phyloP scores from a whole-genome alignment of 2,888 invertebrate genomes.

The Athrips mouffetella region DNA sequence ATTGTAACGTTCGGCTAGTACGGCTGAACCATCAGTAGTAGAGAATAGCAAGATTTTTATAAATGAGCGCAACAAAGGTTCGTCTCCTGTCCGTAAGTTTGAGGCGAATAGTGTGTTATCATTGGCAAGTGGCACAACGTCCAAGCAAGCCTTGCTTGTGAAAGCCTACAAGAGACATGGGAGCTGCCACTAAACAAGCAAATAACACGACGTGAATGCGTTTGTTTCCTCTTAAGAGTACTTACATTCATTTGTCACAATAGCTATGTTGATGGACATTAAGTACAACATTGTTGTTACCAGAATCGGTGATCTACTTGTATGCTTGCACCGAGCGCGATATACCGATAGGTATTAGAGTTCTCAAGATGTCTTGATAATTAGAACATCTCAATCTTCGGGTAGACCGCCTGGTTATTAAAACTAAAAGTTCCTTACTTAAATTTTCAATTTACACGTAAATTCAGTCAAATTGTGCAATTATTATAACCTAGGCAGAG shows the following conservation, averaged over 20 bases:
- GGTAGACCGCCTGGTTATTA: no score
- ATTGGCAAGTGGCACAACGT: slow-evolving; percentile 4
- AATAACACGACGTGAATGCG: slow-evolving; percentile 57
- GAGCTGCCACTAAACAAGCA: slow-evolving; percentile 47
- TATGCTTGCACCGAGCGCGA: slow-evolving; percentile 35
- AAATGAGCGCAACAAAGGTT: no score
- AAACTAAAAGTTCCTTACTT: background rate
- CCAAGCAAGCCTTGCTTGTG: slow-evolving; percentile 11
- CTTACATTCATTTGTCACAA: slow-evolving; percentile 52
- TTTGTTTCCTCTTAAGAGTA: slow-evolving; percentile 54
- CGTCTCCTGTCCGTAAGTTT: no score
- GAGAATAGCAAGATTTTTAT: no score
- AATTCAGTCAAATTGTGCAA: slow-evolving; percentile 41
- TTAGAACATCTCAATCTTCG: background rate
- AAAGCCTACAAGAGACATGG: slow-evolving; percentile 32
- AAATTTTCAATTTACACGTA: slow-evolving; percentile 22
- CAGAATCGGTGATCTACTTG: slow-evolving; percentile 46
- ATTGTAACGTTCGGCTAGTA: no score
- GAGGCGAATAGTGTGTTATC: background rate
- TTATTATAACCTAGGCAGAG: slow-evolving; percentile 32
- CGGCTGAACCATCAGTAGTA: no score
- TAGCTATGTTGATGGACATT: slow-evolving; percentile 59
- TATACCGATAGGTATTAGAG: background rate
- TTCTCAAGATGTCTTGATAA: background rate
- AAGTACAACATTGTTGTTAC: slow-evolving; percentile 62